These are phyloP conservation scores for Nephrocerus scutellatus DNA, from an alignment of 2,888 invertebrate genomes.

Conservation along the genomic window DNA sequence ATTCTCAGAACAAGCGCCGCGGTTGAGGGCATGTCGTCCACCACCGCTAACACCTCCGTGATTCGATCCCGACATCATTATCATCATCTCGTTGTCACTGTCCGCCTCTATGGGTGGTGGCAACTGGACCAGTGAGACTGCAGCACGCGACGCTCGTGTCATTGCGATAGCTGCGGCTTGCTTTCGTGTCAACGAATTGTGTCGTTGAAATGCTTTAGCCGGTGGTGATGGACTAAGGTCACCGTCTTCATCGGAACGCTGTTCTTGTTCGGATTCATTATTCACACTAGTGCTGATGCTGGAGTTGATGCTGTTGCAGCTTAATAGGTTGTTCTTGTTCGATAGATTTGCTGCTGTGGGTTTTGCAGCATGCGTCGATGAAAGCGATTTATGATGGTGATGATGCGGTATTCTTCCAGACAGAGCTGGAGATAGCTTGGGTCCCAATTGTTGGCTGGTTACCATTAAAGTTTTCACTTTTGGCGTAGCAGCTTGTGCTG, in stretches of 20 bases:
- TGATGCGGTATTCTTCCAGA: conserved; percentile 34
- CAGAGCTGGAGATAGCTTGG: too few relatives aligned
- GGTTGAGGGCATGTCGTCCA: conserved; percentile 20
- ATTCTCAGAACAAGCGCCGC: too few relatives aligned
- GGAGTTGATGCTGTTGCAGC: conserved; percentile 38
- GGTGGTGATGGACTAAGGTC: conserved; percentile 48
- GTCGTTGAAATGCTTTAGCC: conserved; percentile 53
- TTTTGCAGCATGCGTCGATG: conserved; percentile 24
- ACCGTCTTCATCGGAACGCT: conserved; percentile 44
- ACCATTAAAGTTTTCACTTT: conserved; percentile 23
- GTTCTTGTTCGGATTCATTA: conserved; percentile 41
- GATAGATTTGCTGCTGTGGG: conserved; percentile 35
- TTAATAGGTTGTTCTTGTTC: conserved; percentile 17
- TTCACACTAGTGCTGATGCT: conserved; percentile 16
- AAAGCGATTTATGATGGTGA: conserved; percentile 26
- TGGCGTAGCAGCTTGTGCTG: conserved; percentile 12
- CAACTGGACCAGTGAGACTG: conserved; percentile 69
- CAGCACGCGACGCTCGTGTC: conserved; percentile 56
- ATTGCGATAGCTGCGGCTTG: conserved; percentile 55
- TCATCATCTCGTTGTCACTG: conserved; percentile 56
- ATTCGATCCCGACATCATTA: conserved; percentile 7
- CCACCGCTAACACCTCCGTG: too few relatives aligned
- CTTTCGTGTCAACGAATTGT: conserved; percentile 57
- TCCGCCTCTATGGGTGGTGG: conserved; percentile 72
- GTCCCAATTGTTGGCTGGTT: conserved; percentile 21